Conservation (phyloP, 2,888 invertebrate species). For the Seira sanloemensis region DNA sequence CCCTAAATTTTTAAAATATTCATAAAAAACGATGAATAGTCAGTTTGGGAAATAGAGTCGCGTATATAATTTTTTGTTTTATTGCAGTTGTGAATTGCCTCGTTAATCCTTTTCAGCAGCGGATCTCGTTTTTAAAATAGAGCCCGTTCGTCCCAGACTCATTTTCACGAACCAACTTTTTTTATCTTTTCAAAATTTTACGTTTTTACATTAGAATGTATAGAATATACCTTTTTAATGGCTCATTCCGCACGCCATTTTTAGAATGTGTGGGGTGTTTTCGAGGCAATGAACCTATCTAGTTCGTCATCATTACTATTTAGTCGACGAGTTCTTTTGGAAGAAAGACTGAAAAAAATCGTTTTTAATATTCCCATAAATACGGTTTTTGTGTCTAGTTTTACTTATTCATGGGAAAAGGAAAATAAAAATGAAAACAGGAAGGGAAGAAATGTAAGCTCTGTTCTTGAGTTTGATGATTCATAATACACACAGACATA, state of each 20-base stretch:
- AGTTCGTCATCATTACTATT: constrained; percentile 46
- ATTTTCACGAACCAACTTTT: constrained; percentile 1
- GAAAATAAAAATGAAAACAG: constrained; percentile 7
- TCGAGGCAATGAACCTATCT: background rate
- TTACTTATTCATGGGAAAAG: constrained; percentile 10
- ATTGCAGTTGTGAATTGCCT: constrained; percentile 46
- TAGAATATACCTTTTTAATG: background rate
- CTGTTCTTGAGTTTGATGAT: background rate
- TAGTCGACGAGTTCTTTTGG: no score
- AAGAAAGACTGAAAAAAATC: background rate
- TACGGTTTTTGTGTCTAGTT: constrained; percentile 22
- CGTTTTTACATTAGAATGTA: background rate
- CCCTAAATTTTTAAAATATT: background rate
- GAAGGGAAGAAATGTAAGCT: background rate
- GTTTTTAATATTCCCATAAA: constrained; percentile 53
- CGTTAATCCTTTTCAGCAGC: constrained; percentile 47
- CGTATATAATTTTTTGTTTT: constrained; percentile 52
- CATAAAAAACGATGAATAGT: constrained; percentile 14
- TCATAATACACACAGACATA: constrained; percentile 6
- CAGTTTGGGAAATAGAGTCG: no score
- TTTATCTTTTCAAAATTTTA: background rate
- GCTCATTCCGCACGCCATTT: background rate
- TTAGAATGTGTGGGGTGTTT: background rate
- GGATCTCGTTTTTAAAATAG: constrained; percentile 17
- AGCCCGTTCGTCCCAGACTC: background rate